Base-by-base conservation (phyloP, 2,797 vertebrate genomes). In the Halcyon leucocephala region DNA sequence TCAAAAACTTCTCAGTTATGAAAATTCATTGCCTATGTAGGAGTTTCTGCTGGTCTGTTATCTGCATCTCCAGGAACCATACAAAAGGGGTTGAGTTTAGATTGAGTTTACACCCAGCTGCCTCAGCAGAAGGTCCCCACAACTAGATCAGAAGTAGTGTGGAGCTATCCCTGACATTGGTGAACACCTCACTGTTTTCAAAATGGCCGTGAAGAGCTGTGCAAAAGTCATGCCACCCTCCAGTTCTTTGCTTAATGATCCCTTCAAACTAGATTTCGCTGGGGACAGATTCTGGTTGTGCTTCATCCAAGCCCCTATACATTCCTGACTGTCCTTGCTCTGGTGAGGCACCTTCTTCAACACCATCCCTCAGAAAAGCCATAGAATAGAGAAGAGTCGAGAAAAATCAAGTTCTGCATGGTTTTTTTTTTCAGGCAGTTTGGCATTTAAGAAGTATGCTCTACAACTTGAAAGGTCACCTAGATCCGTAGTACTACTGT, bases 391-490 rank as follows among this genome's bases (percentile, higher is more conserved):
- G 76, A 39, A 58, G 15, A 87, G 24, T 8, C 1, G 2, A 79
- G 71, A 87, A 83, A 51, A 91, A 78, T 42, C 48, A 73, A 51
- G 33, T 57, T 82, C 54, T 24, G 22, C 6, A 0, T 91, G 9
- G 9, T 42, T 82, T 86, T 55, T 86, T 55, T 55, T 62, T 65
- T 62, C 28, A 25, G 55, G 52, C 51, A 67, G 46, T 35, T 46
- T 86, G 80, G 48, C 79, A 93, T 93, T 94, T 93, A 79, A 31
- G 85, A 92, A 88, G 46, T 29, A 16, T 19, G 29, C 69, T 85
- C 39, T 84, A 62, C 62, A 89, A 76, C 65, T 77, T 58, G 37
- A 90, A 94, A 93, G 92, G 82, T 90, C 92, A 94, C 57, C 42
- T 62, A 58, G 51, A 85, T 71, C 66, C 71, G 25, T 44, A 61